Base-by-base conservation (phyloP, 2,888 invertebrate genomes). In the Nyleta sp. region DNA sequence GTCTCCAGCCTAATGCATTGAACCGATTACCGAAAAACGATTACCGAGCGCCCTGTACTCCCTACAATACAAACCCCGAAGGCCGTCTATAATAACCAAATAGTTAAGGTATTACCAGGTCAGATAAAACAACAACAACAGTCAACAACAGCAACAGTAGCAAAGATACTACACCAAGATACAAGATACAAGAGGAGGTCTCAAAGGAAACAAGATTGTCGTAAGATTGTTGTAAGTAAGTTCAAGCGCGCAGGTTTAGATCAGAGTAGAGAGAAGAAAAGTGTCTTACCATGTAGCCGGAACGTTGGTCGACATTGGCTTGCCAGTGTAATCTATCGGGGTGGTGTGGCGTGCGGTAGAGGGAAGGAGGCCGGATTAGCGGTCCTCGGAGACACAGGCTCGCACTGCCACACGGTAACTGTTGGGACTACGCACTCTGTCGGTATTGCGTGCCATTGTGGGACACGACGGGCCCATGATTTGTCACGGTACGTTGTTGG, bases 311-410 rank as follows among this genome's bases (percentile, higher is more conserved):
- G 87, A 88, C 85, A 87, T 85, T 86, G 88, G 85, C 87, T 87
- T 88, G 89, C 85, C 82, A 81, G 80, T 82, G 85, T 83, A 86
- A 87, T 84, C 90, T 90, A 90, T 89, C 89, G 89, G 87, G 90
- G 89, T 88, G 88, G 87, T 89, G 87, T 88, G 87, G 86, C 87
- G 89, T 90, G 89, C 88, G 90, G 89, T 89, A 88, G 87, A 87
- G 89, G 88, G 84, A 88, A 89, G 87, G 90, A 89, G 89, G 87
- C 88, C 89, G 89, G 87, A 81, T 89, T 89, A 90, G 86, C 89
- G 89, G 89, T 89, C 90, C 89, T 90, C 90, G 90, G 89, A 89
- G 90, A 89, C 85, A 89, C 89, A 88, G 90, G 90, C 86, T 89
- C 90, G 89, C 89, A 90, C 89, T 90, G 90, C 89, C 88, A 90